phyloP scores from a whole-genome alignment of 1,140 invertebrate genomes.

The Drosophila rhopaloa region DNA sequence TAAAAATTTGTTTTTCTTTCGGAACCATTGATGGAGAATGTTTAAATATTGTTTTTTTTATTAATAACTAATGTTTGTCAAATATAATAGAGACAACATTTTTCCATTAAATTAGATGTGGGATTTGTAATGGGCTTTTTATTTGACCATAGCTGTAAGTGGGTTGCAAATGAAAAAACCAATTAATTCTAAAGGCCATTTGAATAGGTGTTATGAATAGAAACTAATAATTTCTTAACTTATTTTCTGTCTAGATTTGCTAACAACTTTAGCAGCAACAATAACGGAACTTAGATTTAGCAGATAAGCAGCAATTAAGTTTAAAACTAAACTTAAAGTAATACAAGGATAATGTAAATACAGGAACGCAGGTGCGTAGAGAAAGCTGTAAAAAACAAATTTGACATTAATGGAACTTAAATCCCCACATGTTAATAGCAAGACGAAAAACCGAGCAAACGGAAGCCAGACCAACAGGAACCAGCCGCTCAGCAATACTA shows the following conservation, averaged over 20 bases:
- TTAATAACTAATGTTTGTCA: too few relatives aligned
- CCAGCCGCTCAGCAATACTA: conserved; percentile 10
- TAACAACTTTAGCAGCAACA: conserved; percentile 49
- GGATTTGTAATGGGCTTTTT: too few relatives aligned
- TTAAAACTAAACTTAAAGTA: conserved; percentile 42
- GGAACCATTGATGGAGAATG: too few relatives aligned
- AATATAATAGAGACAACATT: too few relatives aligned
- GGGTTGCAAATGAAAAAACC: too few relatives aligned
- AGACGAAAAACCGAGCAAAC: conserved; percentile 18
- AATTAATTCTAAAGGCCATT: too few relatives aligned
- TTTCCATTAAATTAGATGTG: too few relatives aligned
- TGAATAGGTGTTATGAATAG: too few relatives aligned
- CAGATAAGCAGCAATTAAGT: conserved; percentile 52
- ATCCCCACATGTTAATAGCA: background rate
- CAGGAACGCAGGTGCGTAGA: conserved; percentile 6
- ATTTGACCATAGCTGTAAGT: too few relatives aligned
- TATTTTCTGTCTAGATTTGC: conserved; percentile 23
- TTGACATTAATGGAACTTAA: conserved; percentile 6
- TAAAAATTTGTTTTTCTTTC: too few relatives aligned
- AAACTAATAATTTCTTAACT: background rate
- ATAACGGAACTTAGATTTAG: conserved; percentile 71
- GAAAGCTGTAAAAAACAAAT: too few relatives aligned
- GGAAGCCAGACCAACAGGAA: conserved; percentile 9
- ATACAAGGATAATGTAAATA: conserved; percentile 43
- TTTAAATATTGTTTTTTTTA: too few relatives aligned